Conservation (phyloP, 2,888 invertebrate species). For the Cosmia pyralina region DNA sequence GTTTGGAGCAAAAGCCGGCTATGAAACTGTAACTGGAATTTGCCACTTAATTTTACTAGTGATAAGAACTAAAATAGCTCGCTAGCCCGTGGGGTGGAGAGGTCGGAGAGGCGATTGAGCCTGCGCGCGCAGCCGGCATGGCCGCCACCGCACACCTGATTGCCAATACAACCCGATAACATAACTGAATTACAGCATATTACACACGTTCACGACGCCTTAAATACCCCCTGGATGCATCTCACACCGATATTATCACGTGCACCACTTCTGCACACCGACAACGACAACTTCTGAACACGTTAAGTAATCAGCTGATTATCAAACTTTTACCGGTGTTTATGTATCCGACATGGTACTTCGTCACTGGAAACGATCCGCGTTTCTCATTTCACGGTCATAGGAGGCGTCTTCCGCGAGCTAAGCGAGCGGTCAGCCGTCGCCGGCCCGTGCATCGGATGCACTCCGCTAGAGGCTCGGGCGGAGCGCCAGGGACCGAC, state of each 20-base stretch:
- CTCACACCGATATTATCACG: conserved; percentile 69
- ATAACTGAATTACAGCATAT: conserved; percentile 82
- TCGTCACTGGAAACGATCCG: conserved; percentile 80
- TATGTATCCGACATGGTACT: conserved; percentile 77
- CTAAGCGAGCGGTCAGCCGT: conserved; percentile 74
- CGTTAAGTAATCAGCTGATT: conserved; percentile 87
- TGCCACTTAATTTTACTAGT: conserved; percentile 76
- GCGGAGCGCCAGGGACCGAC: conserved; percentile 80
- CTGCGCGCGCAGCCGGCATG: conserved; percentile 89
- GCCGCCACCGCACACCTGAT: conserved; percentile 88
- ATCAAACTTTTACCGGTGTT: conserved; percentile 88
- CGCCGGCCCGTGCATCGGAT: conserved; percentile 80
- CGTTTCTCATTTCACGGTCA: conserved; percentile 71
- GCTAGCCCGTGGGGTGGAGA: conserved; percentile 72
- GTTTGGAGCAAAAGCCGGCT: conserved; percentile 84
- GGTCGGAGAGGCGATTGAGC: conserved; percentile 78
- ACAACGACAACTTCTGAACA: conserved; percentile 76
- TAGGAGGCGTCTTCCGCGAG: conserved; percentile 71
- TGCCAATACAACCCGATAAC: conserved; percentile 83
- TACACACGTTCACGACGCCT: conserved; percentile 71
- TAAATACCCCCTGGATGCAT: conserved; percentile 69
- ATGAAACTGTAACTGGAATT: conserved; percentile 72
- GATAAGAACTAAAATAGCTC: conserved; percentile 83
- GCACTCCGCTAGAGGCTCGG: conserved; percentile 80
- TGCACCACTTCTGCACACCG: conserved; percentile 72